Evolutionary conservation across 2,797 vertebrate genomes (phyloP).

Genomic region (Hoplostethus mediterraneus): DNA sequence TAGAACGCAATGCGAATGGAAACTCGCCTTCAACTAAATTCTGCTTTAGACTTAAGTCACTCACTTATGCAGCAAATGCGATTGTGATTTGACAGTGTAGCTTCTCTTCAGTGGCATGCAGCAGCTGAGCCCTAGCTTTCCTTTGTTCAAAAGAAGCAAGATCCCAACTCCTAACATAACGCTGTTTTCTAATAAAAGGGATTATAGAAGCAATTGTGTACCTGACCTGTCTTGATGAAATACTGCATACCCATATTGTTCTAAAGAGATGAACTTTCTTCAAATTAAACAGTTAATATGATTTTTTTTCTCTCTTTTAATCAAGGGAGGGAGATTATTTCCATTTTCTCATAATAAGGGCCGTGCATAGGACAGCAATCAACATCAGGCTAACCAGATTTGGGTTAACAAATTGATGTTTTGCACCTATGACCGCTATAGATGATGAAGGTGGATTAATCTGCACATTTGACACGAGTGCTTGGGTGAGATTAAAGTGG

Average conservation of each 20-base stretch:
- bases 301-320: constrained; percentile 57
- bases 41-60: constrained; percentile 32
- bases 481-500: constrained; percentile 71
- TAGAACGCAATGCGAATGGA: constrained; percentile 13
- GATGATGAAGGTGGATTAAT: constrained; percentile 80
- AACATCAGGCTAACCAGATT: constrained; percentile 72
- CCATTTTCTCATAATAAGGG: constrained; percentile 52
- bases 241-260: constrained; percentile 27
- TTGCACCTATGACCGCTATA: constrained; percentile 62
- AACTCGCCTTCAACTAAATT: constrained; percentile 25
- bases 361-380: constrained; percentile 66
- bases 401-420: constrained; percentile 74
- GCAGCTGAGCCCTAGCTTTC: background rate
- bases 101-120: constrained; percentile 6
- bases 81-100: constrained; percentile 21
- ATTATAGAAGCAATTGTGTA: constrained; percentile 8
- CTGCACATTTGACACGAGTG: constrained; percentile 46
- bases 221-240: constrained; percentile 34
- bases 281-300: constrained; percentile 62
- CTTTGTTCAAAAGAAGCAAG: constrained; percentile 5
- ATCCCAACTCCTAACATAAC: constrained; percentile 6
- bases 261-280: constrained; percentile 26
- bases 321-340: constrained; percentile 42
- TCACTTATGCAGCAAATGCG: constrained; percentile 25
- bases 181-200: constrained; percentile 23